Base-by-base conservation (phyloP, 2,797 vertebrate species). In the Vultur gryphus region DNA sequence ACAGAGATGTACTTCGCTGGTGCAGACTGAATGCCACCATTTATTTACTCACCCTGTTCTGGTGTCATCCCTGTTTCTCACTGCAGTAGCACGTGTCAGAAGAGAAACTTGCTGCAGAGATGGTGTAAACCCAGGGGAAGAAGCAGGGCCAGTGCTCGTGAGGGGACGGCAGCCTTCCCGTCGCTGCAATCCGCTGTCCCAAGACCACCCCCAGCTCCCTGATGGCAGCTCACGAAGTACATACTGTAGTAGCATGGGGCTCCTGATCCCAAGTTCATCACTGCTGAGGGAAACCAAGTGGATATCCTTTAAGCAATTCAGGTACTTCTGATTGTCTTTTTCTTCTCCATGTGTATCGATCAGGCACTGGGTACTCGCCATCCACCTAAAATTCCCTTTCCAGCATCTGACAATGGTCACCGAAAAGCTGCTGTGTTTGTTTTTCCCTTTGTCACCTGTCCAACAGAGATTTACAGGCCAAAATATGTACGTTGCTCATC, bases 161-260 rank as follows among this genome's bases (percentile, higher is more conserved):
- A 77, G 12, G 39, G 16, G 11, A 11, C 1, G 0, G 33, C 31
- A 77, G 76, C 69, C 20, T 52, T 35, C 23, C 54, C 0, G 0
- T 9, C 12, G 2, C 76, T 31, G 31, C 46, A n/a, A 1, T 7
- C 24, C 0, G 2, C 61, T 41, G 33, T 21, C 57, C 62, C 58
- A 33, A 3, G 12, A 21, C 16, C 2, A 6, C 11, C 52, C 31
- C 17, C 49, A 19, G 10, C 17, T 16, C 15, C 17, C 55, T 11
- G 21, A 37, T 4, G 43, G 72, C 72, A 3, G 33, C 25, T 82
- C 13, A 0, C 12, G 35, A 58, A 16, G 10, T 46, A 17, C 3
- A 1, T 2, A 8, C n/a, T 5, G 23, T 3, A 9, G 1, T 1
- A 46, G 24, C 33, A 37, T 8, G 0, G 0, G 17, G 43, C 31